phyloP scores from a whole-genome alignment of 2,888 invertebrate species.

The Drosophila anomalata region DNA sequence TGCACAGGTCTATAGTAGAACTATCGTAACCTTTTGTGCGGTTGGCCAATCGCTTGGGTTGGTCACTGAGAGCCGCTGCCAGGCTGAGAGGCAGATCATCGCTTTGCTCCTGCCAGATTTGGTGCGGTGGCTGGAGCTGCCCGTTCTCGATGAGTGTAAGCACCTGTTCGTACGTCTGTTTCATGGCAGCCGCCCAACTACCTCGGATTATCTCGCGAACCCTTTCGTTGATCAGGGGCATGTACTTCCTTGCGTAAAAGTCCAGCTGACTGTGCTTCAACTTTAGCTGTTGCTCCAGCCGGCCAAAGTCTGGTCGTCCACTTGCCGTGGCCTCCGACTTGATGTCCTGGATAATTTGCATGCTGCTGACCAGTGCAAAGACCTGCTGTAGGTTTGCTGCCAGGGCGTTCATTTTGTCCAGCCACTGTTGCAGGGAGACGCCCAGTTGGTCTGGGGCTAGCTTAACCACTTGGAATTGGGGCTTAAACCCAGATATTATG shows the following conservation, averaged over 20 bases:
- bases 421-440: constrained; percentile 86
- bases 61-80: constrained; percentile 81
- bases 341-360: constrained; percentile 89
- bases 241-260: constrained; percentile 90
- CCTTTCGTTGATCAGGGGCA: constrained; percentile 89
- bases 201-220: constrained; percentile 86
- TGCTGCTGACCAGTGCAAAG: constrained; percentile 87
- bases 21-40: constrained; percentile 92
- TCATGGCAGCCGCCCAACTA: constrained; percentile 82
- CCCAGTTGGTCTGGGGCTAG: constrained; percentile 81
- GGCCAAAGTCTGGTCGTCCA: constrained; percentile 87
- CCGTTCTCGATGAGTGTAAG: constrained; percentile 80
- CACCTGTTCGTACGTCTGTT: constrained; percentile 83
- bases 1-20: constrained; percentile 89
- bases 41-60: constrained; percentile 86
- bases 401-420: constrained; percentile 87
- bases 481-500: constrained; percentile 84
- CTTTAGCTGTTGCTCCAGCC: constrained; percentile 86
- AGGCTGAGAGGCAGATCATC: constrained; percentile 85
- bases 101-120: constrained; percentile 89
- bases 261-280: constrained; percentile 85
- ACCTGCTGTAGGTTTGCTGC: constrained; percentile 86
- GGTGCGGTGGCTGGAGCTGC: constrained; percentile 22
- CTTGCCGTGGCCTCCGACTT: constrained; percentile 88
- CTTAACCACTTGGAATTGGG: constrained; percentile 72